These are phyloP conservation scores for Novumbra hubbsi DNA, from an alignment of 2,797 vertebrate genomes.

Conservation along the genomic window DNA sequence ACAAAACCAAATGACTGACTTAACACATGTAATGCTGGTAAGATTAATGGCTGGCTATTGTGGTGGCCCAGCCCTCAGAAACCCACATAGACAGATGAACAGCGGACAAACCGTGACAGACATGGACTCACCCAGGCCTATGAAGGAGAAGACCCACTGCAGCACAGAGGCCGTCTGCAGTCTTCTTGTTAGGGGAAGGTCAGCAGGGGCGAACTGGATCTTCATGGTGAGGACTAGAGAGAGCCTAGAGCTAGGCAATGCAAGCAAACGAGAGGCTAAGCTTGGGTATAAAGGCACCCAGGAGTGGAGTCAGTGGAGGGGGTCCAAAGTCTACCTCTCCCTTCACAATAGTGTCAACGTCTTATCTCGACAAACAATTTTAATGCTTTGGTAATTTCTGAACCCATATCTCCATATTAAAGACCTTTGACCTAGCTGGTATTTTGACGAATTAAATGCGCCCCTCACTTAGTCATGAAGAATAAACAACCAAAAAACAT, in stretches of 20 bases:
- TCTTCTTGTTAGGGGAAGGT: conserved; percentile 73
- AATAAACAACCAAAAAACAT: neutral
- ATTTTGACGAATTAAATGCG: neutral
- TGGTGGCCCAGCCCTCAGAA: neutral
- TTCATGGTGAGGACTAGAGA: conserved; percentile 71
- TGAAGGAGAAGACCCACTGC: conserved; percentile 88
- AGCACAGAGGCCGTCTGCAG: conserved; percentile 81
- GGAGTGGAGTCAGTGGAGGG: conserved; percentile 15
- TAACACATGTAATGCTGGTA: neutral
- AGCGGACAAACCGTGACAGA: neutral
- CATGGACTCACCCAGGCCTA: conserved; percentile 79
- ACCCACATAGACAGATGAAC: neutral
- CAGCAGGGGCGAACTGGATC: conserved; percentile 79
- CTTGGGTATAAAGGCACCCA: conserved; percentile 15
- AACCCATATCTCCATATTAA: neutral
- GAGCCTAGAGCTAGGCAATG: neutral
- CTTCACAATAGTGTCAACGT: conserved; percentile 24
- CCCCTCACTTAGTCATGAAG: neutral
- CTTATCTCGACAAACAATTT: conserved; percentile 65
- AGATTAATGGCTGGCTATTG: neutral
- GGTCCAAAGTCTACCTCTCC: conserved; percentile 75
- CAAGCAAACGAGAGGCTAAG: conserved; percentile 13
- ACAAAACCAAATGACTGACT: neutral
- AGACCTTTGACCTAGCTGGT: conserved; percentile 40
- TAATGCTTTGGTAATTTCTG: neutral